phyloP scores from a whole-genome alignment of 2,888 invertebrate species.

The Glaucopsyche alexis region DNA sequence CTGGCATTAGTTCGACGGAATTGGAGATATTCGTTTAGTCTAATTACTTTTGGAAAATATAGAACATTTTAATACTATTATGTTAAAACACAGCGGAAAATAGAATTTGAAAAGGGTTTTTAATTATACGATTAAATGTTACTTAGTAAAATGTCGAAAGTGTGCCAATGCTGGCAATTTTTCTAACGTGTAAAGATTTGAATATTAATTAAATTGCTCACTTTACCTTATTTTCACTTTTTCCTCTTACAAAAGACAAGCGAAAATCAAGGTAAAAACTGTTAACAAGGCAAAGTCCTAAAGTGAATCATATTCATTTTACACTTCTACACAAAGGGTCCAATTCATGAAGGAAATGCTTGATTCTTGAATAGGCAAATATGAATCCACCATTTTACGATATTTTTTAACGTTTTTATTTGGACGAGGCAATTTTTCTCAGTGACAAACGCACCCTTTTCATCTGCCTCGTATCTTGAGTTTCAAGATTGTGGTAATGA shows the following conservation, averaged over 20 bases:
- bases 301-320: not conserved
- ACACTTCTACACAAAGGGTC: not conserved
- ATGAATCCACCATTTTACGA: not conserved
- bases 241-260: not conserved
- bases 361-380: not conserved
- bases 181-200: not conserved
- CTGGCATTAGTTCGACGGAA: not conserved
- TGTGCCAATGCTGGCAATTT: not conserved
- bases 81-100: too few species aligned
- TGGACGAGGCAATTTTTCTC: conserved; percentile 42
- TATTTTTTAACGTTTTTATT: conserved; percentile 19
- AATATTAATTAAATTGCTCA: not conserved
- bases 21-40: not conserved
- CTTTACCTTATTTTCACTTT: not conserved
- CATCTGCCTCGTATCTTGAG: conserved; percentile 43
- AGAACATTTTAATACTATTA: too few species aligned
- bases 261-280: not conserved
- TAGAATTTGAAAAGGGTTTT: too few species aligned
- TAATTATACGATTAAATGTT: too few species aligned
- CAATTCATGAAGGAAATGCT: not conserved
- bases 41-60: too few species aligned
- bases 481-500: conserved; percentile 37
- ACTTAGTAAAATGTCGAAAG: not conserved
- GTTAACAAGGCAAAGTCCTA: not conserved
- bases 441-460: conserved; percentile 44